Base-by-base conservation (phyloP, 1,140 invertebrate species). In the Anastrepha obliqua region DNA sequence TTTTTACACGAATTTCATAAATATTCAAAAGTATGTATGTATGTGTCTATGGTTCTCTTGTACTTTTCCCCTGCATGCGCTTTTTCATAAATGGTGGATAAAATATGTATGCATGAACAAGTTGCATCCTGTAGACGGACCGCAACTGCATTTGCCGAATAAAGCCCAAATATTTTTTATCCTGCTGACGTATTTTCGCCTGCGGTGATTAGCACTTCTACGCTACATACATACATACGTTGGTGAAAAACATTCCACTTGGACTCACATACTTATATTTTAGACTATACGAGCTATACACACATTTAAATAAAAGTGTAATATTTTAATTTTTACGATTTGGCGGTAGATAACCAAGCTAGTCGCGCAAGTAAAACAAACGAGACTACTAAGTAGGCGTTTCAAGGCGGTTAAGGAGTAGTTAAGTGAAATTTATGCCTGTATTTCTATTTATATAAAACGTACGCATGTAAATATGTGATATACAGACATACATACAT, bases 31-130 rank as follows among this genome's bases (percentile, higher is more conserved):
- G 42, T 74, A 29, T 29, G 29, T 29, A 29, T 29, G 29, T 29
- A 29, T 29, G 29, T 29, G 67, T 47, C 39, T 74, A 29, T 29
- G 67, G 13, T 44, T 55, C 51, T 55, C 2, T 11, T 8, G 11
- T 8, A 55, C 44, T 17, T 47, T 47, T 47, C 3, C 39, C 15
- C 13, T 67, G 15, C 65, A 29, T 39, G 11, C 29, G 29, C 39
- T 44, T 8, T 39, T 74, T 44, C 4, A 42, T 74, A 74, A 47
- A 74, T 44, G 67, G 39, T 47, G 42, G 5, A 17, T 74, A 74
- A 67, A 74, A 74, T 74, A 74, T 74, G 67, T 13, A 74, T 47
- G 67, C 15, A 74, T 17, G 42, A 74, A 74, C 67, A 74, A 74
- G 67, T 15, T 74, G 67, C 67, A 74, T 74, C 67, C 39, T 47